Evolutionary conservation across 1,140 invertebrate species (phyloP).

Genomic region (Eumeta japonica): DNA sequence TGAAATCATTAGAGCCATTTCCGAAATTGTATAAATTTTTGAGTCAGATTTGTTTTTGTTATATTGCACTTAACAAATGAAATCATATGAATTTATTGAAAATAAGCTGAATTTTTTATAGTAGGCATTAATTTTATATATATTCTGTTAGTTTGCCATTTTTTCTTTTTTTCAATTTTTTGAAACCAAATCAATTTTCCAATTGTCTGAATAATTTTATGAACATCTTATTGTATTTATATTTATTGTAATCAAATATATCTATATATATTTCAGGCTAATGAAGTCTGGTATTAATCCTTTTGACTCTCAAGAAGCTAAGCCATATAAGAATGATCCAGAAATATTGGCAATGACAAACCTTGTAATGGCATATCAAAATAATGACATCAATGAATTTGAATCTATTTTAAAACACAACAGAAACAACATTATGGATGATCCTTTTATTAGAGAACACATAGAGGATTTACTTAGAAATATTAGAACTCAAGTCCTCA

Average conservation of each 20-base stretch:
- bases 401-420: constrained; percentile 95
- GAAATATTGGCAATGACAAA: constrained; percentile 99
- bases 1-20: no score
- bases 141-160: constrained; percentile 3
- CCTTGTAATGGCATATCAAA: constrained; percentile 96
- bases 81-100: no score
- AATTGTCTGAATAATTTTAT: not conserved
- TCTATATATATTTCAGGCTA: constrained; percentile 63
- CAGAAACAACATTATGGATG: constrained; percentile 97
- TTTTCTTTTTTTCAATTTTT: constrained; percentile 4
- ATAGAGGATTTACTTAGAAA: constrained; percentile 97
- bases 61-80: no score
- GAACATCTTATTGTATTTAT: not conserved
- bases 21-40: no score
- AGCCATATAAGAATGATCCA: constrained; percentile 99
- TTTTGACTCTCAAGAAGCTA: constrained; percentile 99
- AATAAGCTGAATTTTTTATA: no score
- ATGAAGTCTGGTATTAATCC: constrained; percentile 99
- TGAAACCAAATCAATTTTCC: not conserved
- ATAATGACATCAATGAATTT: constrained; percentile 99
- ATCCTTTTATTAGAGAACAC: constrained; percentile 98
- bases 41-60: no score
- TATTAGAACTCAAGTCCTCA: constrained; percentile 96
- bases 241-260: not conserved
- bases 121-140: constrained; percentile 4